A percentile compares a stretch with the other conserved stretches of the same genome.
Conservation (phyloP, 2,113 vertebrate species). For the Chaetorhynchus papuensis region DNA sequence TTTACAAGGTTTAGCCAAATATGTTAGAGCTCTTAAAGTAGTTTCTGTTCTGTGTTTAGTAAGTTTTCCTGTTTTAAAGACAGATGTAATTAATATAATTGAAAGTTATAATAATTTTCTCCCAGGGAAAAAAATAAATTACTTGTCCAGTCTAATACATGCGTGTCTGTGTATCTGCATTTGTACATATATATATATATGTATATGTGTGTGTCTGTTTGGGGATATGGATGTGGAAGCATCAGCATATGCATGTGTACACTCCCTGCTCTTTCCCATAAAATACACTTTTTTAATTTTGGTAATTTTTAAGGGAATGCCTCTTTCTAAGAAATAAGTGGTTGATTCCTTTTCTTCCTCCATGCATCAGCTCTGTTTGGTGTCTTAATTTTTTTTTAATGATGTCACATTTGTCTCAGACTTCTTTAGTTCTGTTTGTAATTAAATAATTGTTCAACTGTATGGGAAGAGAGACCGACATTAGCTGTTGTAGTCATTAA, state of each 20-base stretch:
- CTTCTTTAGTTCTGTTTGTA: conserved; percentile 34
- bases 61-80: conserved; percentile 29
- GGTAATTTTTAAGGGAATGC: background rate
- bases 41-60: background rate
- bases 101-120: conserved; percentile 3
- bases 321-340: conserved; percentile 19
- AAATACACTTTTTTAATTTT: background rate
- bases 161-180: background rate
- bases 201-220: background rate
- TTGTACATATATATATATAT: rapidly evolving
- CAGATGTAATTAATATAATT: background rate
- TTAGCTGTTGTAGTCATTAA: conserved; percentile 15
- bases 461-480: background rate
- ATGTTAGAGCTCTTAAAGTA: background rate
- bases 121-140: background rate
- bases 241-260: too few species aligned
- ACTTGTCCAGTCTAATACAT: background rate
- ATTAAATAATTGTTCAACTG: background rate
- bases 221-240: background rate
- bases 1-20: conserved; percentile 39
- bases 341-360: background rate
- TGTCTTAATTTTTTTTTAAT: background rate
- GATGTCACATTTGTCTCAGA: background rate
- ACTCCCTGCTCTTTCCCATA: background rate
- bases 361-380: background rate